Conservation (phyloP, 2,888 invertebrate species). For the Lypha dubia region DNA sequence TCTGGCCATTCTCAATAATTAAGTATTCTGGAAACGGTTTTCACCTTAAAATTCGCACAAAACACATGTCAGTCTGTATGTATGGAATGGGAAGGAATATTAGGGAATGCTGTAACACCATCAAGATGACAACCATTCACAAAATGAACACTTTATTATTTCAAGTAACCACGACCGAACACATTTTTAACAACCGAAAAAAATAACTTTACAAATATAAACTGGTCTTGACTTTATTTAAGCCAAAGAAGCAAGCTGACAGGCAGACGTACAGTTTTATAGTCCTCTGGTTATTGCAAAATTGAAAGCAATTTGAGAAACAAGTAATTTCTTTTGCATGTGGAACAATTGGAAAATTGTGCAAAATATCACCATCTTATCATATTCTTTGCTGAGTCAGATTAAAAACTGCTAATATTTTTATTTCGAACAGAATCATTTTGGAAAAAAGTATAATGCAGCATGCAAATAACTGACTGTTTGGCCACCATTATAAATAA, state of each 20-base stretch:
- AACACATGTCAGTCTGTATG: slow-evolving; percentile 10
- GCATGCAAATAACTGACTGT: slow-evolving; percentile 48
- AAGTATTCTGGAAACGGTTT: slow-evolving; percentile 72
- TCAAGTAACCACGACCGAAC: slow-evolving; percentile 23
- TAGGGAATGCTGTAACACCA: slow-evolving; percentile 48
- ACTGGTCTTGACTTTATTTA: slow-evolving; percentile 17
- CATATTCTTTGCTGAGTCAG: not conserved
- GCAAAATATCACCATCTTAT: slow-evolving; percentile 22
- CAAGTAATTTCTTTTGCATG: not conserved
- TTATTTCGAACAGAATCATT: slow-evolving; percentile 12
- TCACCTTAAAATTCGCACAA: slow-evolving; percentile 70
- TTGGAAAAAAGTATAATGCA: not conserved
- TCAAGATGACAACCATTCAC: slow-evolving; percentile 28
- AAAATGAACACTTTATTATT: slow-evolving; percentile 9
- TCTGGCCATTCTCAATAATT: slow-evolving; percentile 66
- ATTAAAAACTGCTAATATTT: slow-evolving; percentile 29
- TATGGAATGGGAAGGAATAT: slow-evolving; percentile 17
- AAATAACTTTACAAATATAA: not conserved
- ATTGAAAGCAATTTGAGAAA: slow-evolving; percentile 18
- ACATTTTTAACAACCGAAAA: slow-evolving; percentile 28
- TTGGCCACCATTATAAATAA: slow-evolving; percentile 14
- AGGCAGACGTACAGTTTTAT: not conserved
- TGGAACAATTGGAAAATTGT: slow-evolving; percentile 24
- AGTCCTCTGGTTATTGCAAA: not conserved
- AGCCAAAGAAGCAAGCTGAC: slow-evolving; percentile 3